Conservation (phyloP, 2,888 invertebrate genomes). For the Poecilobothrus nobilitatus region DNA sequence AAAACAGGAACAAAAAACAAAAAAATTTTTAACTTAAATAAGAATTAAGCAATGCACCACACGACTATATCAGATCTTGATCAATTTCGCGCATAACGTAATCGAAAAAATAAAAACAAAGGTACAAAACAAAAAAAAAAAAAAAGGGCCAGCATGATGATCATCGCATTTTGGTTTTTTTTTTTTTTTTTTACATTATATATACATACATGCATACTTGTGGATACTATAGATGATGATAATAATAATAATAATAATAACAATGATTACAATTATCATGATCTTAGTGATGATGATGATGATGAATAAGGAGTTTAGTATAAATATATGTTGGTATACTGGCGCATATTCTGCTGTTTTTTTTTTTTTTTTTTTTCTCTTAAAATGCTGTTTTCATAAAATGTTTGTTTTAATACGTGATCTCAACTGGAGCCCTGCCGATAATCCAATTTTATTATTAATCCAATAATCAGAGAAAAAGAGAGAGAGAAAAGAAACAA, state of each 20-base stretch:
- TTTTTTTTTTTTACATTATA: background rate
- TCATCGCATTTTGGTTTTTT: background rate
- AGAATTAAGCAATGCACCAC: conserved; percentile 6
- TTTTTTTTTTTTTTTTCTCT: background rate
- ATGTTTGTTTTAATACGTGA: conserved; percentile 11
- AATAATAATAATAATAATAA: conserved; percentile 7
- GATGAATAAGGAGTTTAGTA: background rate
- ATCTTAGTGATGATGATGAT: background rate
- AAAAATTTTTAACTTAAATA: background rate
- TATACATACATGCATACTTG: background rate
- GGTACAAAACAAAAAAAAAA: no score
- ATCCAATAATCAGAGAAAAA: no score
- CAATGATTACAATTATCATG: background rate
- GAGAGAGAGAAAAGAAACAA: background rate
- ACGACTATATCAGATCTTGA: conserved; percentile 3
- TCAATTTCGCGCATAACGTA: conserved; percentile 3
- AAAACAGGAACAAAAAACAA: no score
- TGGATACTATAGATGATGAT: background rate
- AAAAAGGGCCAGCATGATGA: conserved; percentile 6
- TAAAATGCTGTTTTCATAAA: conserved; percentile 2
- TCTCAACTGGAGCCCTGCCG: conserved; percentile 9
- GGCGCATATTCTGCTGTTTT: background rate
- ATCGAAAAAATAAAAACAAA: background rate
- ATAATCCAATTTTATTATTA: conserved; percentile 5
- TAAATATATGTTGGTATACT: no score